Percentiles rank a stretch among this genome's conserved stretches.
Evolutionary conservation across 2,113 vertebrate genomes (phyloP).

Genomic region (Rhabdomys dilectus): DNA sequence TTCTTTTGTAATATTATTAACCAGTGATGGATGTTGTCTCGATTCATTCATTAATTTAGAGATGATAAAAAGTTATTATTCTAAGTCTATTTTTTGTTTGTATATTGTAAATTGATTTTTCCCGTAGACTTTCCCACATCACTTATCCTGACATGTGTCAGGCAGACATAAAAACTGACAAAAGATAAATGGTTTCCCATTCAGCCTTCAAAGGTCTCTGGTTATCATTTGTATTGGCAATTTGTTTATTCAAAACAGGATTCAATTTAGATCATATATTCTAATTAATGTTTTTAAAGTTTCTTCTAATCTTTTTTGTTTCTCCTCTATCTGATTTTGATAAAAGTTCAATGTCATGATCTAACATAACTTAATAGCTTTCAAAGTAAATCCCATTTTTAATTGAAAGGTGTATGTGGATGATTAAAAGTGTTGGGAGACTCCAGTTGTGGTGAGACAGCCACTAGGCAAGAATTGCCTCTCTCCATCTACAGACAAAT

Average conservation of each 20-base stretch:
- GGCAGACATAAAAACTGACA: background rate
- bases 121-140: background rate
- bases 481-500: no score
- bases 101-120: background rate
- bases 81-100: background rate
- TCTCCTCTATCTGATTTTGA: background rate
- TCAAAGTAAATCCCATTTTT: constrained; percentile 8
- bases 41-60: background rate
- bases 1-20: background rate
- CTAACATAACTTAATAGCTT: background rate
- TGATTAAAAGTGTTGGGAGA: constrained; percentile 13
- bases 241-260: background rate
- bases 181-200: background rate
- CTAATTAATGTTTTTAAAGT: background rate
- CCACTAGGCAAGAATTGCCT: no score
- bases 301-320: background rate
- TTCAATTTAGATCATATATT: background rate
- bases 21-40: background rate
- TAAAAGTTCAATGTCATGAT: background rate
- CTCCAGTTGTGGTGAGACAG: no score
- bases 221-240: constrained; percentile 7
- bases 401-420: background rate
- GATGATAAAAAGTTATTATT: background rate
- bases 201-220: background rate
- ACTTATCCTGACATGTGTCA: background rate